Conservation (phyloP, 2,888 invertebrate species). For the Epinotia bilunana region DNA sequence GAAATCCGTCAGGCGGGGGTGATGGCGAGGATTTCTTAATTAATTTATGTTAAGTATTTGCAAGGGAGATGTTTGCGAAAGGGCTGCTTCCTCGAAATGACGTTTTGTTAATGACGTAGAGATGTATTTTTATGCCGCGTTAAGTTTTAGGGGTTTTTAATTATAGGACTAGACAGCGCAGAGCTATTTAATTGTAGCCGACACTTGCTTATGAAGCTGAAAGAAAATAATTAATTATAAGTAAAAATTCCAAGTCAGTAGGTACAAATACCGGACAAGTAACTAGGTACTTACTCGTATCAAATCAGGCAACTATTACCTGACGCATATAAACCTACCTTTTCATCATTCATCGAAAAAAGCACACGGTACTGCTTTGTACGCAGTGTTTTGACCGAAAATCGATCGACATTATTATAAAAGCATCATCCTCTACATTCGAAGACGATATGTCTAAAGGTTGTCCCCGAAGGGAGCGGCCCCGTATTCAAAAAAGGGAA, state of each 20-base stretch:
- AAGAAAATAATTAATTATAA: not conserved
- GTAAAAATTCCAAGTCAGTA: not conserved
- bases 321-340: not conserved
- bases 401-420: conserved; percentile 49
- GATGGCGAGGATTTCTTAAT: conserved; percentile 79
- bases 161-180: conserved; percentile 44
- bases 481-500: conserved; percentile 81
- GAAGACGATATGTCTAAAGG: conserved; percentile 72
- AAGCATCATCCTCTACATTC: conserved; percentile 65
- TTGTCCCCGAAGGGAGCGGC: conserved; percentile 70
- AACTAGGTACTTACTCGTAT: not conserved
- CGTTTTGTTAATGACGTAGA: conserved; percentile 64
- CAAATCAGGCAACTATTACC: not conserved
- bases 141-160: conserved; percentile 65
- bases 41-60: conserved; percentile 81
- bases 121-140: conserved; percentile 68
- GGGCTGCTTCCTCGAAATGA: conserved; percentile 65
- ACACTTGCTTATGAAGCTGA: conserved; percentile 1
- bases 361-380: not conserved
- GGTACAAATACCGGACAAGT: not conserved
- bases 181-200: conserved; percentile 8
- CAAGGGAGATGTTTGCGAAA: conserved; percentile 64
- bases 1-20: conserved; percentile 73
- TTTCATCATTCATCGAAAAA: not conserved
- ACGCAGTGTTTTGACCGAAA: conserved; percentile 10